These are phyloP conservation scores for Sicus ferrugineus DNA, from an alignment of 2,888 invertebrate species.

Conservation along the genomic window DNA sequence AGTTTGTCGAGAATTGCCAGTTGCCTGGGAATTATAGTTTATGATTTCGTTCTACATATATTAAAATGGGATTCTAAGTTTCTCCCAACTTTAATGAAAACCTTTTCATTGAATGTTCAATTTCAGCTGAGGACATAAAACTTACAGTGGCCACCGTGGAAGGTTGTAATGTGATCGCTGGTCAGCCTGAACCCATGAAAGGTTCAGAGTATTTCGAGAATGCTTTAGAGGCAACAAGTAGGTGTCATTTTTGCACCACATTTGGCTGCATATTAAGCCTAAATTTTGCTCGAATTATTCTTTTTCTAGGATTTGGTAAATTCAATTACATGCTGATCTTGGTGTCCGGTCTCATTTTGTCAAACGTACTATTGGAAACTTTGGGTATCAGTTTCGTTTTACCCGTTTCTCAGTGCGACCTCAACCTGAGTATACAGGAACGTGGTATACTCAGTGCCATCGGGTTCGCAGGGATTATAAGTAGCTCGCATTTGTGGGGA, in stretches of 20 bases:
- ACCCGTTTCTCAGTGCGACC: constrained; percentile 66
- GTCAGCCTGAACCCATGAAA: constrained; percentile 43
- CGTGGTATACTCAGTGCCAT: constrained; percentile 63
- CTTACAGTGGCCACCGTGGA: constrained; percentile 44
- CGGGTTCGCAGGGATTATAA: constrained; percentile 65
- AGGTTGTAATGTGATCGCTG: constrained; percentile 44
- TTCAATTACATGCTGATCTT: constrained; percentile 66
- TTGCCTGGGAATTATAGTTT: too few species aligned
- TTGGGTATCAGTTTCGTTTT: constrained; percentile 67
- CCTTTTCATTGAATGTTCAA: too few species aligned
- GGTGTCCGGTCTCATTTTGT: constrained; percentile 66
- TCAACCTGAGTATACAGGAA: constrained; percentile 58
- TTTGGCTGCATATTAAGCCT: background rate
- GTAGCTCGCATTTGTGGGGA: constrained; percentile 69
- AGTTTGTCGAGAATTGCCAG: too few species aligned
- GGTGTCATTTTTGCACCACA: constrained; percentile 26
- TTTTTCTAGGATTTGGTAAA: constrained; percentile 65
- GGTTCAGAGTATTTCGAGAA: constrained; percentile 49
- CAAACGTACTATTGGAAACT: constrained; percentile 65
- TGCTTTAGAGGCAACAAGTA: constrained; percentile 50
- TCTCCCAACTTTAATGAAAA: background rate
- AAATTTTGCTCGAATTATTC: too few species aligned
- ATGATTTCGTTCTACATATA: background rate
- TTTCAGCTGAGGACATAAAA: constrained; percentile 41
- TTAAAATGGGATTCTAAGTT: background rate